These are phyloP conservation scores for Subacronicta megacephala DNA, from an alignment of 2,888 invertebrate species.

Conservation along the genomic window DNA sequence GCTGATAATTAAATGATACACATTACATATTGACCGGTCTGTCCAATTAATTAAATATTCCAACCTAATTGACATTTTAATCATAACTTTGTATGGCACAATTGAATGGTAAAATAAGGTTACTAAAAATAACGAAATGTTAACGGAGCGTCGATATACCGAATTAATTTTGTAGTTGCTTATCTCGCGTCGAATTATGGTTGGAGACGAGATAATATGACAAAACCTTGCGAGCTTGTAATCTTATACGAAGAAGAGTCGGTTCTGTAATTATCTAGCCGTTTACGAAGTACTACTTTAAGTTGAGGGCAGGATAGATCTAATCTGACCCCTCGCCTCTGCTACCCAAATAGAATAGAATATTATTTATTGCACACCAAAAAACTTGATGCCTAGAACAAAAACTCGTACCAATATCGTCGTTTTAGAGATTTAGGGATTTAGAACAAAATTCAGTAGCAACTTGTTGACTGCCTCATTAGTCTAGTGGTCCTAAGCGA, in stretches of 20 bases:
- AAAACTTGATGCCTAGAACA: no score
- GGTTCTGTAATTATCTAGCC: not conserved
- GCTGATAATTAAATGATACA: constrained; percentile 27
- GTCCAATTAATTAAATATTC: constrained; percentile 23
- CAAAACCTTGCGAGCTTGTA: not conserved
- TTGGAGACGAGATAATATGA: no score
- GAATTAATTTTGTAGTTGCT: no score
- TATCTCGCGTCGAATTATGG: no score
- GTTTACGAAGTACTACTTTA: no score
- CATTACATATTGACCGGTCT: constrained; percentile 14
- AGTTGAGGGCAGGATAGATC: not conserved
- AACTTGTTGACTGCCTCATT: no score
- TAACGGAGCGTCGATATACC: not conserved
- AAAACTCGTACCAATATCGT: no score
- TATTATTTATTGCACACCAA: no score
- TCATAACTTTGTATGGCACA: constrained; percentile 13
- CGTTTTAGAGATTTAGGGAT: no score
- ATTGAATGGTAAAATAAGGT: not conserved
- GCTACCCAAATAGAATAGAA: no score
- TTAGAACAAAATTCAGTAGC: no score
- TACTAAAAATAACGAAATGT: not conserved
- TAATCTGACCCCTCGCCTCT: not conserved
- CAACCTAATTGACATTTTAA: constrained; percentile 11
- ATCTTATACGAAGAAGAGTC: not conserved
- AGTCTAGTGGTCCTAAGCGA: no score